Conservation (phyloP, 1,140 invertebrate genomes). For the Psilanteris sp. region DNA sequence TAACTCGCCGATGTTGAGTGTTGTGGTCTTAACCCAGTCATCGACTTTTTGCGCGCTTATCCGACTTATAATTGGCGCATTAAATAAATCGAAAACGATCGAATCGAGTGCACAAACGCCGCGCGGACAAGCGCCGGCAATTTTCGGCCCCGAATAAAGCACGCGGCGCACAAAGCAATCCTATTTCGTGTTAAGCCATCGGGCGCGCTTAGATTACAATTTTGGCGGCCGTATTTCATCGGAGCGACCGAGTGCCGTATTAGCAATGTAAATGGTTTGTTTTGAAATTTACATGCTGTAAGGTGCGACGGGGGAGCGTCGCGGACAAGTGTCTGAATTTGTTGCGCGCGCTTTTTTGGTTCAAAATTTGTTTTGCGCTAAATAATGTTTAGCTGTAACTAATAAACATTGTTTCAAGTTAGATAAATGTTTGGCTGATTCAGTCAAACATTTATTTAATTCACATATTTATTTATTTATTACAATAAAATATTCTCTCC, state of each 20-base stretch:
- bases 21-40: conserved; percentile 35
- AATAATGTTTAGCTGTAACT: too few species aligned
- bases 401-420: too few species aligned
- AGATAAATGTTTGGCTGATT: too few species aligned
- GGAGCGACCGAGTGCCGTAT: conserved; percentile 1
- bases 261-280: conserved; percentile 30
- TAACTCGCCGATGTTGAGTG: conserved; percentile 51
- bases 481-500: too few species aligned
- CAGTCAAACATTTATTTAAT: too few species aligned
- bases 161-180: neutral
- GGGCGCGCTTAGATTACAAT: conserved; percentile 1
- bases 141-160: too few species aligned
- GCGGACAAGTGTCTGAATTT: too few species aligned
- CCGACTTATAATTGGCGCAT: conserved; percentile 29
- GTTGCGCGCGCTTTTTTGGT: too few species aligned
- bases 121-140: too few species aligned
- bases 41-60: conserved; percentile 35
- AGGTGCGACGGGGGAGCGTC: conserved; percentile 1
- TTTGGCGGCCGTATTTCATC: conserved; percentile 8
- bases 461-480: too few species aligned
- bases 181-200: neutral
- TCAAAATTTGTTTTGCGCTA: too few species aligned
- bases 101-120: too few species aligned
- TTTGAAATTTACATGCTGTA: conserved; percentile 33
- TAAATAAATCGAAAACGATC: neutral